These are phyloP conservation scores for Hyposoter didymator DNA, from an alignment of 2,888 invertebrate genomes.

Conservation along the genomic window DNA sequence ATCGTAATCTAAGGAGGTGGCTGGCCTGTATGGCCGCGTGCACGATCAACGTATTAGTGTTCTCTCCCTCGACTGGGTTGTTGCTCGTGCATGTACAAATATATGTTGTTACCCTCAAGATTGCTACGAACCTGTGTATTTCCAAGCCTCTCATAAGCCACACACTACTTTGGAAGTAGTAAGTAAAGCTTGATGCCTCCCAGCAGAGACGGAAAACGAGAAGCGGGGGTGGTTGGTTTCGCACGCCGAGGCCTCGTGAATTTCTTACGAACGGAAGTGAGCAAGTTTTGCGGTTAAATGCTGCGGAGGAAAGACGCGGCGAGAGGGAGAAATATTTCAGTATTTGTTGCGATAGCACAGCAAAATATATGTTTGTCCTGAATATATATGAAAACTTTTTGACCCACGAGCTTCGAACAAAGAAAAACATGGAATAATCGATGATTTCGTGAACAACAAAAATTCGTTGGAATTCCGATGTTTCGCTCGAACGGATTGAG, in stretches of 20 bases:
- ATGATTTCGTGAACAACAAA: not conserved
- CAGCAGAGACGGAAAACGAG: slow-evolving; percentile 19
- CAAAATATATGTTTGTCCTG: not conserved
- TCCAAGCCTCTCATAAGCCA: slow-evolving; percentile 69
- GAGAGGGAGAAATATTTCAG: not conserved
- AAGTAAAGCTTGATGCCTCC: slow-evolving; percentile 30
- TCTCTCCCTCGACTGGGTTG: not conserved
- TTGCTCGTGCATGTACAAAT: slow-evolving; percentile 4
- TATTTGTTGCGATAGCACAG: not conserved
- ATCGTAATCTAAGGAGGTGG: slow-evolving; percentile 81
- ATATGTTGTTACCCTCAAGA: not conserved
- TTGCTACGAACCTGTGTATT: not conserved
- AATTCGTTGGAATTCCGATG: not conserved
- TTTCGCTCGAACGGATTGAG: not conserved
- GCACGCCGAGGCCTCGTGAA: slow-evolving; percentile 74
- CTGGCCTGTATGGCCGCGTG: slow-evolving; percentile 72
- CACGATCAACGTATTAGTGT: slow-evolving; percentile 33
- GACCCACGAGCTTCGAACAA: not conserved
- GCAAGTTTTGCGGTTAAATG: slow-evolving; percentile 52
- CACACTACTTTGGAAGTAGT: slow-evolving; percentile 76
- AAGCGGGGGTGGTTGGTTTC: not conserved
- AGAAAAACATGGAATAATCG: not conserved
- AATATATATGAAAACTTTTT: not conserved
- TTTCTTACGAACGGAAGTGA: slow-evolving; percentile 78
- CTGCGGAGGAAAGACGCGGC: not conserved